Conservation (phyloP, 53 echinoderm and acorn worm genomes). For the Echinometra lucunter region DNA sequence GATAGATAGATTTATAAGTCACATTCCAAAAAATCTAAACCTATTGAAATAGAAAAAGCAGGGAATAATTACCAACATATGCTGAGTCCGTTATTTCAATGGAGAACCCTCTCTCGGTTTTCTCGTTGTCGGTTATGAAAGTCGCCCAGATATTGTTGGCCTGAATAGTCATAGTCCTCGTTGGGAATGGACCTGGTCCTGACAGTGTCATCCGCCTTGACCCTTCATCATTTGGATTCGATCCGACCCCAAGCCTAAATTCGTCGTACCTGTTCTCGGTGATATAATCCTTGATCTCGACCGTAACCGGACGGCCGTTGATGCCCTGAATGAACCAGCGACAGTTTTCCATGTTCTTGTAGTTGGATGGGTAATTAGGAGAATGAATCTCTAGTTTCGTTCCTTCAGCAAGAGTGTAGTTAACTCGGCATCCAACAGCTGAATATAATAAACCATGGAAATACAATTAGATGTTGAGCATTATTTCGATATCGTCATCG, state of each 20-base stretch:
- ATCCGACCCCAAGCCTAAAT: conserved; percentile 72
- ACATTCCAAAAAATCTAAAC: too few relatives aligned
- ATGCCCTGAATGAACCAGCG: conserved; percentile 90
- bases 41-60: not conserved
- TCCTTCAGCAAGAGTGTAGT: conserved; percentile 82
- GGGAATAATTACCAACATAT: conserved; percentile 77
- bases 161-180: conserved; percentile 9
- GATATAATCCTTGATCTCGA: conserved; percentile 81
- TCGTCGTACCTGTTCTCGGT: conserved; percentile 92
- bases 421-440: conserved; percentile 91
- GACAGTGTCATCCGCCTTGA: conserved; percentile 57
- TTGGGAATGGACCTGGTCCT: conserved; percentile 62
- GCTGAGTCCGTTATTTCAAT: conserved; percentile 83
- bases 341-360: conserved; percentile 88
- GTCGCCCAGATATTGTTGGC: conserved; percentile 81
- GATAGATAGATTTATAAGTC: too few relatives aligned
- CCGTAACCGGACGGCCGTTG: conserved; percentile 71
- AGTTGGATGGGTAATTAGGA: conserved; percentile 95
- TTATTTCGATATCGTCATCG: too few relatives aligned
- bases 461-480: not conserved
- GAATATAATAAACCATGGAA: not conserved
- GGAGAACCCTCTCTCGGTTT: conserved; percentile 96
- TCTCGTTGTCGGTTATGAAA: conserved; percentile 83
- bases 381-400: conserved; percentile 83
- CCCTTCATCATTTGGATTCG: conserved; percentile 58